phyloP scores from a whole-genome alignment of 2,113 vertebrate species.

The Dermatemys mawii region DNA sequence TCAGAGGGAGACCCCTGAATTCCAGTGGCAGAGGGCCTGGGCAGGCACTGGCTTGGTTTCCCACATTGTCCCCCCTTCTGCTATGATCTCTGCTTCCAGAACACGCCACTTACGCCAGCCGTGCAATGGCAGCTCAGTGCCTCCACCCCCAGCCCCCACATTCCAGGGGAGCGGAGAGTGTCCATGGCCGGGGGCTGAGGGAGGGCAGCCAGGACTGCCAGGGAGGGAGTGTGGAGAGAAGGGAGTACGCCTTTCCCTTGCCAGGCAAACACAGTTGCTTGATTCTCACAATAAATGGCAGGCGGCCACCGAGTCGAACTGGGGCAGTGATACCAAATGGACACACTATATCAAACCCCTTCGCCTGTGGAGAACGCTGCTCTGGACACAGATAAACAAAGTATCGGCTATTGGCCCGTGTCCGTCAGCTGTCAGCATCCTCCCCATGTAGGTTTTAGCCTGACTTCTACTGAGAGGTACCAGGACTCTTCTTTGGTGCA shows the following conservation, averaged over 20 bases:
- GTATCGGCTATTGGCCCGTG: not conserved
- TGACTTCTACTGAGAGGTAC: not conserved
- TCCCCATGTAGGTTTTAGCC: not conserved
- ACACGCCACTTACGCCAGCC: not conserved
- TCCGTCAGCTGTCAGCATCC: not conserved
- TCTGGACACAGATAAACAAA: not conserved
- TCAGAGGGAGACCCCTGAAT: not conserved
- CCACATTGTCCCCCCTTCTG: not conserved
- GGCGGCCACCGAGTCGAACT: not conserved
- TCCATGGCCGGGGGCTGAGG: not conserved
- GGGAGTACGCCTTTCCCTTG: not conserved
- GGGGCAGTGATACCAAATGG: not conserved
- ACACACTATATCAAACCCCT: not conserved
- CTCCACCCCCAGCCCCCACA: fast-evolving
- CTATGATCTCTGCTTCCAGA: not conserved
- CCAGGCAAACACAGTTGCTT: not conserved
- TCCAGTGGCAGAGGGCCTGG: not conserved
- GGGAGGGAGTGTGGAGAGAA: not conserved
- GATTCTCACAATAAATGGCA: not conserved
- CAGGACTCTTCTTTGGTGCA: not conserved
- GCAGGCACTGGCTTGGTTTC: not conserved
- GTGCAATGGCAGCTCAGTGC: not conserved
- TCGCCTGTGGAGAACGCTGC: not conserved
- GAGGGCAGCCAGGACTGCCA: not conserved
- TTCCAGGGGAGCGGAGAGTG: fast-evolving